A percentile compares a stretch with the other conserved stretches of the same genome.
These are phyloP conservation scores for Dendropsophus ebraccatus DNA, from an alignment of 2,113 vertebrate genomes.

Conservation along the genomic window DNA sequence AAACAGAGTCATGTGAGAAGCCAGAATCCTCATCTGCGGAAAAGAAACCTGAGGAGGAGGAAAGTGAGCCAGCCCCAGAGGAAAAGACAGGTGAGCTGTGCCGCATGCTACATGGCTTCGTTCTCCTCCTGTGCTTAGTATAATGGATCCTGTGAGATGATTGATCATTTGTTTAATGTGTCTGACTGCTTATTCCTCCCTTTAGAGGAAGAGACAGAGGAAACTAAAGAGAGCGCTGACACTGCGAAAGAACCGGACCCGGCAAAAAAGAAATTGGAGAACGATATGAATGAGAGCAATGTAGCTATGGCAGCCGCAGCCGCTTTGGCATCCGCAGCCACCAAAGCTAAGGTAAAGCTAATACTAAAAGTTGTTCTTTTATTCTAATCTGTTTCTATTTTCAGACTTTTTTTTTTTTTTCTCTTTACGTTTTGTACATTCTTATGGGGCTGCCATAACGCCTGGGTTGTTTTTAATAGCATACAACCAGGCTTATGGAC, in stretches of 20 bases:
- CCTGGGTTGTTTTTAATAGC: no score
- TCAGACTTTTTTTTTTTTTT: no score
- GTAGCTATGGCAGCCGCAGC: constrained; percentile 96
- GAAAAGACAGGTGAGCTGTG: constrained; percentile 71
- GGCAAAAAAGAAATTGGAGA: constrained; percentile 86
- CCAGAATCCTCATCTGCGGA: constrained; percentile 80
- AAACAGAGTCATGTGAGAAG: constrained; percentile 80
- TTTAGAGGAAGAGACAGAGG: constrained; percentile 85
- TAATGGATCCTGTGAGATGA: no score
- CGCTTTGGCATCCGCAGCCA: constrained; percentile 95
- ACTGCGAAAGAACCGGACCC: constrained; percentile 76
- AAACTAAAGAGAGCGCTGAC: constrained; percentile 81
- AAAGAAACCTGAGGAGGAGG: constrained; percentile 72
- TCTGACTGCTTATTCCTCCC: constrained; percentile 50
- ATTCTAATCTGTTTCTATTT: no score
- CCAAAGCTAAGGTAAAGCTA: constrained; percentile 90
- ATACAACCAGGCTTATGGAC: no score
- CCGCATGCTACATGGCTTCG: no score
- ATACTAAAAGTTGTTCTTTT: no score
- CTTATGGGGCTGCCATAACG: no score
- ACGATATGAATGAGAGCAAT: constrained; percentile 92
- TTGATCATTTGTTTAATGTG: no score
- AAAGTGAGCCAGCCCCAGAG: constrained; percentile 66
- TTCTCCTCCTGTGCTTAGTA: no score
- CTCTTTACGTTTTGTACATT: no score